Evolutionary conservation across 2,888 invertebrate genomes (phyloP).

Genomic region (Xestia xanthographa): DNA sequence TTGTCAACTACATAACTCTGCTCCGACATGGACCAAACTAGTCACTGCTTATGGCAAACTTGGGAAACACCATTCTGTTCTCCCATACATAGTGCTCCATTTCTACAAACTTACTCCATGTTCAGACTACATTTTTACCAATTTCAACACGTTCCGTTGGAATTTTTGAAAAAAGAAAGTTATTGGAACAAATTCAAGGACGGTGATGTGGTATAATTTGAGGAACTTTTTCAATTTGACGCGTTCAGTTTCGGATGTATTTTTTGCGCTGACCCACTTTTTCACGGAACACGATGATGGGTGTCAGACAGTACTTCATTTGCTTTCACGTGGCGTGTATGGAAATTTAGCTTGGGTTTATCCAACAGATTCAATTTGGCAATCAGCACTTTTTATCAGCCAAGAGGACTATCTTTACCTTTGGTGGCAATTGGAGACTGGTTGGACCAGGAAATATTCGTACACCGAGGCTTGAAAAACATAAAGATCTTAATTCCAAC

Average conservation of each 20-base stretch:
- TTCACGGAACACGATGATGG: conserved; percentile 22
- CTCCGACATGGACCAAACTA: background rate
- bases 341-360: conserved; percentile 8
- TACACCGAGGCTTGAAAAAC: background rate
- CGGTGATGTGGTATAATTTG: conserved; percentile 57
- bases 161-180: conserved; percentile 43
- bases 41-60: background rate
- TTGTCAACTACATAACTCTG: background rate
- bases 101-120: background rate
- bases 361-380: conserved; percentile 8
- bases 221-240: conserved; percentile 66
- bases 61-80: background rate
- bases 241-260: conserved; percentile 50
- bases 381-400: background rate
- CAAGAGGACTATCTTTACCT: background rate
- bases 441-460: background rate
- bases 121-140: conserved; percentile 30
- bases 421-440: background rate
- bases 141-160: conserved; percentile 44
- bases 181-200: conserved; percentile 54
- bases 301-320: conserved; percentile 38
- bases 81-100: conserved; percentile 5
- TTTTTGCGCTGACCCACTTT: conserved; percentile 56
- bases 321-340: conserved; percentile 22
- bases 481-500: background rate